These are phyloP conservation scores for Branchipolynoe longqiensis DNA, from an alignment of 2,888 invertebrate genomes.

Conservation along the genomic window DNA sequence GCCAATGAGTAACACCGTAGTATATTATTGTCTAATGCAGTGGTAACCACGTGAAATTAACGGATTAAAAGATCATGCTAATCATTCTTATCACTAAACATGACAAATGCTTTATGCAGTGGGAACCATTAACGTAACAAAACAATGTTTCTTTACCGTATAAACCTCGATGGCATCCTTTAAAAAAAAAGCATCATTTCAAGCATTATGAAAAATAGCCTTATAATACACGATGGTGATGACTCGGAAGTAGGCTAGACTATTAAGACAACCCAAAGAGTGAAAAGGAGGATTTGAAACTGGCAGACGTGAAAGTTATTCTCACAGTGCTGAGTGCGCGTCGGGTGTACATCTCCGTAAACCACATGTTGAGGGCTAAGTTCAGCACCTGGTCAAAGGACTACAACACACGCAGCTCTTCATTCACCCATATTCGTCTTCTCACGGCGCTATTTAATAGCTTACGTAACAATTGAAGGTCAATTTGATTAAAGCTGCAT, in stretches of 20 bases:
- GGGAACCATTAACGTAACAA: not conserved
- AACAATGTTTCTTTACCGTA: conserved; percentile 29
- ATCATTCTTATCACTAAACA: conserved; percentile 8
- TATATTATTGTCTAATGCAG: too few species aligned
- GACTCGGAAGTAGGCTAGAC: too few species aligned
- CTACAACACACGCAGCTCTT: not conserved
- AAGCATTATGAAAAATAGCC: not conserved
- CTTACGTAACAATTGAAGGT: too few species aligned
- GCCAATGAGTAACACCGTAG: too few species aligned
- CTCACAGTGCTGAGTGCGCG: not conserved
- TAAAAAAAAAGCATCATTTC: not conserved
- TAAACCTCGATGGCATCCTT: conserved; percentile 2
- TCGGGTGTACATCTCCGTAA: not conserved
- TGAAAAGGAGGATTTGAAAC: too few species aligned
- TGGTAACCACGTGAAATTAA: too few species aligned
- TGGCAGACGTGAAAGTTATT: too few species aligned
- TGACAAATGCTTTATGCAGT: conserved; percentile 3
- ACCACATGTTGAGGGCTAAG: not conserved
- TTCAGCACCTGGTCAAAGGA: conserved; percentile 18
- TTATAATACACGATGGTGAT: not conserved
- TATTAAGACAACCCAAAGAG: too few species aligned
- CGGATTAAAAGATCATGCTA: too few species aligned
- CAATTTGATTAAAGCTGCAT: too few species aligned
- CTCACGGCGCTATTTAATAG: too few species aligned
- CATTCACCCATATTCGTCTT: too few species aligned